Base-by-base conservation (phyloP, 2,113 vertebrate species). In the Pachycephala philippinensis region DNA sequence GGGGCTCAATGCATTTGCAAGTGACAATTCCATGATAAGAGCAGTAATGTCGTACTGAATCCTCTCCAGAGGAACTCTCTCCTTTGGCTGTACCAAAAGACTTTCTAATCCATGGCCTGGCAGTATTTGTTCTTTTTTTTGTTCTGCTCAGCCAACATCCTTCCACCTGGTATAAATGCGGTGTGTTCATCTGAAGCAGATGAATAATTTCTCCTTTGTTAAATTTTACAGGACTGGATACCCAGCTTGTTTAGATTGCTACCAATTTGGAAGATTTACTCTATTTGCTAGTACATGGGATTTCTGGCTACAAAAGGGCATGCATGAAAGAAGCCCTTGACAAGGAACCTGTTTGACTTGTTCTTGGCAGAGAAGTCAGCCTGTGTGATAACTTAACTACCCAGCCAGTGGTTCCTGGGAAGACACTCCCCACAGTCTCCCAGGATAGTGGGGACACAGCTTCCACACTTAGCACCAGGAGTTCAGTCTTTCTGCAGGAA, bases 351-450 rank as follows among this genome's bases (percentile, higher is more conserved):
- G 22, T 10, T 18, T 80, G 39, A 35, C 49, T 60, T 3, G 3
- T 31, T 92, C 30, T 44, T 69, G 57, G 15, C 24, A 23, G n/a
- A 24, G 42, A 57, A 79, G 17, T 35, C 27, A 90, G n/a, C 16
- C 44, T 31, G 4, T 50, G 30, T 54, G 44, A 54, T 66, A 92
- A 45, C 22, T 37, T 54, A 37, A 27, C 9, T 13, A 15, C 12
- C 15, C 24, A 61, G 23, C 4, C 3, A 4, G 45, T 45, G 28
- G 13, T 33, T 86, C 2, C 2, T 0, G 2, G n/a, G 27, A 64
- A 69, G 39, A 74, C 39, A n/a, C 10, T 66, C 11, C 45, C 31
- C 23, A n/a, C 15, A 47, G 19, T 22, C 19, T 86, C 27, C 18
- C 47, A 57, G 47, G 39, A 59, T 9, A 64, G 17, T 0, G 0